Evolutionary conservation across 2,888 invertebrate genomes (phyloP).

Genomic region (Volucella inflata): DNA sequence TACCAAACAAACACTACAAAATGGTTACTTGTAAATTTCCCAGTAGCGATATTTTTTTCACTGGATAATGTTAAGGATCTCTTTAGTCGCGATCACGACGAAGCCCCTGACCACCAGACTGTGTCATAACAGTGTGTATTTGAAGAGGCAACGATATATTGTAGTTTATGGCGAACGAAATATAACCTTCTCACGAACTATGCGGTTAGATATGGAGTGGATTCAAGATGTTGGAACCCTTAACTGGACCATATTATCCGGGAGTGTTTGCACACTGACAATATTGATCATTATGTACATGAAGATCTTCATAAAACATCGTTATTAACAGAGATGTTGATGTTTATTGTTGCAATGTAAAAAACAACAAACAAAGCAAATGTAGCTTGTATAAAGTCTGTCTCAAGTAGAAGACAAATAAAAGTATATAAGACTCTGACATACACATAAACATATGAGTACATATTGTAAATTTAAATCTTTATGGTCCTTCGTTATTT

Average conservation of each 20-base stretch:
- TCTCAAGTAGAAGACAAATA: slow-evolving; percentile 13
- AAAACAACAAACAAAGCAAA: background rate
- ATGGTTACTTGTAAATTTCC: slow-evolving; percentile 23
- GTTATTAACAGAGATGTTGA: background rate
- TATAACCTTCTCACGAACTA: background rate
- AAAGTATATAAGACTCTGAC: background rate
- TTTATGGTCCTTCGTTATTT: background rate
- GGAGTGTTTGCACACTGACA: slow-evolving; percentile 55
- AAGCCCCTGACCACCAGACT: slow-evolving; percentile 18
- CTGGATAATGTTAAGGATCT: slow-evolving; percentile 54
- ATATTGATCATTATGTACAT: slow-evolving; percentile 48
- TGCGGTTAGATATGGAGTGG: background rate
- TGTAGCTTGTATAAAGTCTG: background rate
- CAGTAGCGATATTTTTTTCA: slow-evolving; percentile 59
- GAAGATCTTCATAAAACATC: slow-evolving; percentile 14
- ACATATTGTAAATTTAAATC: background rate
- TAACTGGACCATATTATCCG: slow-evolving; percentile 61
- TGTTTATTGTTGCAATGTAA: background rate
- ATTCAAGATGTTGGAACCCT: slow-evolving; percentile 48
- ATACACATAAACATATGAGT: background rate
- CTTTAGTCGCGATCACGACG: slow-evolving; percentile 39
- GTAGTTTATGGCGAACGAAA: slow-evolving; percentile 16
- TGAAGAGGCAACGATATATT: slow-evolving; percentile 44
- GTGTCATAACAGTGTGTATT: slow-evolving; percentile 33
- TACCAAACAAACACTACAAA: slow-evolving; percentile 53